Base-by-base conservation (phyloP, 2,888 invertebrate genomes). In the Campoplex capitator region DNA sequence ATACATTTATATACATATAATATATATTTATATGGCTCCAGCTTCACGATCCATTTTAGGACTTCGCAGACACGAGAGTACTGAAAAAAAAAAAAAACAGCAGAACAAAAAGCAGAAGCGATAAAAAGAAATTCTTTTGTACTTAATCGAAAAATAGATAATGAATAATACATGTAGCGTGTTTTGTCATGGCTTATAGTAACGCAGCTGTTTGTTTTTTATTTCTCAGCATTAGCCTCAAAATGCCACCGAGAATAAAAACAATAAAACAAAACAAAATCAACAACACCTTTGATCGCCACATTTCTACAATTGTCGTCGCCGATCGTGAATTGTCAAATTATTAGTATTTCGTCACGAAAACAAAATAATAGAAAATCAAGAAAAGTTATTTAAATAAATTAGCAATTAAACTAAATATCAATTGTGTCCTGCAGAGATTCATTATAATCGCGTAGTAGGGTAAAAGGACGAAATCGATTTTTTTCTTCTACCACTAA, bases 81-180 rank as follows among this genome's bases (percentile, higher is more conserved):
- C 88, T 87, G 85, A 88, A 88, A 88, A 85, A 86, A 88, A 85
- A 86, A 87, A 88, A 89, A 88, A 58, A 9, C 38, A 6, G 6
- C 38, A 62, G 3, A 62, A 62, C 32, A 62, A 32, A 32, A 62
- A 62, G 23, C 23, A 23, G 62, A 62, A 62, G 62, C 62, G 32
- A 62, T 90, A 90, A 90, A 88, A 89, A 89, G 90, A 91, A 90
- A 90, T 91, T 90, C 83, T 94, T 94, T 94, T 94, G 94, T 94
- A 94, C 94, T 94, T 94, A 94, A 94, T 92, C 91, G 91, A 92
- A 89, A 23, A 83, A 77, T 79, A 84, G 83, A 80, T 77, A 74
- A 74, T 42, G 28, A 74, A 76, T 42, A 38, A 76, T 76, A 87
- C 84, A 54, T 86, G 86, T 84, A 88, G 85, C 81, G 84, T 87